Conservation (phyloP, 2,113 vertebrate species). For the Spea bombifrons region DNA sequence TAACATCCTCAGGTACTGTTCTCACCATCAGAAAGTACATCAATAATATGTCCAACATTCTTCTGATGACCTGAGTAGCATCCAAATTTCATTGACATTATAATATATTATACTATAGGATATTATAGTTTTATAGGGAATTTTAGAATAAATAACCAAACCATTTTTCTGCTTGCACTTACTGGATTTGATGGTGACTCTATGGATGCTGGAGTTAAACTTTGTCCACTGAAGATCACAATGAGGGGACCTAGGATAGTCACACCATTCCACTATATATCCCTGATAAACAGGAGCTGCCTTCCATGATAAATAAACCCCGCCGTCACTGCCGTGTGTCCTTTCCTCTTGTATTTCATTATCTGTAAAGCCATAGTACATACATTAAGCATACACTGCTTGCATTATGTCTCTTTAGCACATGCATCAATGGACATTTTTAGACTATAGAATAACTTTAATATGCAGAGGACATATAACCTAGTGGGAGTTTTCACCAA, state of each 20-base stretch:
- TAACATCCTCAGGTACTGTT: too few species aligned
- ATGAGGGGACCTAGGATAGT: constrained; percentile 9
- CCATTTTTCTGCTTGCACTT: constrained; percentile 23
- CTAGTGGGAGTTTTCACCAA: too few species aligned
- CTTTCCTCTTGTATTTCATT: constrained; percentile 34
- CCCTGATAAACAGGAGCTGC: constrained; percentile 29
- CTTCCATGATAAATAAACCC: constrained; percentile 63
- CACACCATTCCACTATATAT: constrained; percentile 70
- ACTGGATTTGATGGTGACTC: constrained; percentile 63
- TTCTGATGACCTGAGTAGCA: too few species aligned
- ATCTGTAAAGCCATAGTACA: constrained; percentile 35
- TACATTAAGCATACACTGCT: too few species aligned
- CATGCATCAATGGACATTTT: neutral
- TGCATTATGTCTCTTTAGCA: neutral
- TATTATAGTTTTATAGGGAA: too few species aligned
- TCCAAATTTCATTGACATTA: too few species aligned
- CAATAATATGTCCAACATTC: too few species aligned
- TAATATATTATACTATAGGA: too few species aligned
- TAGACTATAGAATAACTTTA: too few species aligned
- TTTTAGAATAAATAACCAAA: too few species aligned
- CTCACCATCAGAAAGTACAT: too few species aligned
- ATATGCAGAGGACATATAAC: too few species aligned
- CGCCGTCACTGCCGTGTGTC: constrained; percentile 50
- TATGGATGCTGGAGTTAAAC: constrained; percentile 53
- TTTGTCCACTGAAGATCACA: constrained; percentile 66